Base-by-base conservation (phyloP, 2,113 vertebrate genomes). In the Gracilinanus agilis region DNA sequence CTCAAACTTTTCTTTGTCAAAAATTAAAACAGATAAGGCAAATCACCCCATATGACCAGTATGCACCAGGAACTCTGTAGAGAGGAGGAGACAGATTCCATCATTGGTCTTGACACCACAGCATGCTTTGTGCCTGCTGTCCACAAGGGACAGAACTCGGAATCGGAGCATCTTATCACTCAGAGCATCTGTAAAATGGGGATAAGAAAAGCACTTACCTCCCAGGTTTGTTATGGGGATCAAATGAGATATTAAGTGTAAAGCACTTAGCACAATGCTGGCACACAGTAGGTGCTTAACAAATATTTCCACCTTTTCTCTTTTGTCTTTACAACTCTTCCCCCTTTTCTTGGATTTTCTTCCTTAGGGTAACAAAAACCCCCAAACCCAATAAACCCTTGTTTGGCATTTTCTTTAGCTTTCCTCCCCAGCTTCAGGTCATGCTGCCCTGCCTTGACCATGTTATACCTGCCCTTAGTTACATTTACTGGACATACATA, bases 31-130 rank as follows among this genome's bases (percentile, higher is more conserved):
- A 11, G 56, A 10, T 9, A 2, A 58, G 56, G 2, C 0, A 34
- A 11, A 29, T 29, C 56, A 58, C 2, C 25, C 27, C 25, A 29
- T 29, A 29, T 3, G 27, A 25, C 58, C 12, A 7, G 67, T n/a
- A 1, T 1, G 0, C 67, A 1, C n/a, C 16, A 2, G 29, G 67
- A 83, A 40, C 19, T n/a, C 67, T 40, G 13, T 21, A 0, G 16
- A 83, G n/a, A 83, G 16, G 7, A 67, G 11, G 67, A 5, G 67
- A 21, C 5, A 9, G 5, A n/a, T 21, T 83, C 19, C 67, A 21
- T 34, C 61, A 75, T 40, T n/a, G 40, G 61, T 19, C 61, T 11
- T 21, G 61, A 75, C 11, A 8, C 56, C 25, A 7, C 25, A 58
- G 24, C 56, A 58, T 61, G 61, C 58, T 27, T 29, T 27, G 12